Evolutionary conservation across 2,888 invertebrate species (phyloP), one percentile per base, ranked within the genome.

Genomic region (Eledona agricola): DNA sequence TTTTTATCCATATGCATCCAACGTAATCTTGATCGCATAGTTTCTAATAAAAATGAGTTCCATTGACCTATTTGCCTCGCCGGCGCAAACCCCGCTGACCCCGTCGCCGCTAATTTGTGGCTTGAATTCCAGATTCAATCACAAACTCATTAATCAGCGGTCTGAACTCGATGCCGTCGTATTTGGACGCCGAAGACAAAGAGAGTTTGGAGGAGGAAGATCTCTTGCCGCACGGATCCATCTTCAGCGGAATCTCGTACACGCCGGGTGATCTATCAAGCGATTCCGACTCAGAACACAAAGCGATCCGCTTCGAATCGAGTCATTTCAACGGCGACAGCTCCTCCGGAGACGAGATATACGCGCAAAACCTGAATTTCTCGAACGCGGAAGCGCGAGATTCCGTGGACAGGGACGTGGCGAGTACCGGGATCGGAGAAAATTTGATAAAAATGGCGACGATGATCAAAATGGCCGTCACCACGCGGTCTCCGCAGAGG

Each of bases 261-360:
- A 62, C 64, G 5, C 63, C 66, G 4, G 67, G 64, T 4, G 70
- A 73, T 20, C 49, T 66, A 22, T 74, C 75, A 0, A 74, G 70
- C 45, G 75, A 75, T 60, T 74, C 75, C 1, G 72, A 76, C 38
- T 71, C 71, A 2, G 73, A 74, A 4, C 62, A 66, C 42, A 66
- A 63, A 51, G 72, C 69, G 20, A 75, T 78, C 7, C 67, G 69
- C 46, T 78, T 78, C 51, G 75, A 77, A 54, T 71, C 75, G 12
- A 65, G 70, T 2, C 77, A 78, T 62, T 77, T 77, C 58, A 75
- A 74, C 51, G 70, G 69, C 9, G 75, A 75, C 31, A 74, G 70
- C 54, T 75, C 75, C 9, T 73, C 74, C 1, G 76, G 77, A 17
- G 74, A 75, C 45, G 67, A 67, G 12, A 60, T 63, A 28, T 72